Conservation (phyloP, 2,888 invertebrate genomes). For the Phyllotreta cruciferae region DNA sequence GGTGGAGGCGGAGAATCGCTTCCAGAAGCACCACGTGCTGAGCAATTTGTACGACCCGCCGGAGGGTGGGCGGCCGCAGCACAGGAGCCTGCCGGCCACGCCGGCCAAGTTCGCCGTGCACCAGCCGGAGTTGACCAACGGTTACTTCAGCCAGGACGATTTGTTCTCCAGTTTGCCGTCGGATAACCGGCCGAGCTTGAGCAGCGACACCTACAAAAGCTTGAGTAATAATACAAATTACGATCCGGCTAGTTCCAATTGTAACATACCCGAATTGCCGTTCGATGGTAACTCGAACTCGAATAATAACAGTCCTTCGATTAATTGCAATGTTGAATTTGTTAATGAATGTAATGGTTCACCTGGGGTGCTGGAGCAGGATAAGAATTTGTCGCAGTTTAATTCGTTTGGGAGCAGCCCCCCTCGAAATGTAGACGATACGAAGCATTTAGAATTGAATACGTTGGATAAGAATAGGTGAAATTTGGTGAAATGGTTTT, state of each 20-base stretch:
- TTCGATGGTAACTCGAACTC: slow-evolving; percentile 38
- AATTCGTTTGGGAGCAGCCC: slow-evolving; percentile 48
- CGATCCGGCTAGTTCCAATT: slow-evolving; percentile 49
- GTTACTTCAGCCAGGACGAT: slow-evolving; percentile 47
- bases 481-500: slow-evolving; percentile 41
- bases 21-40: slow-evolving; percentile 60
- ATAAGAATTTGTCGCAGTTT: slow-evolving; percentile 44
- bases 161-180: slow-evolving; percentile 50
- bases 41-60: slow-evolving; percentile 59
- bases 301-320: slow-evolving; percentile 18
- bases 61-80: slow-evolving; percentile 24
- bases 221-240: slow-evolving; percentile 47
- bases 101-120: slow-evolving; percentile 13
- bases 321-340: slow-evolving; percentile 26
- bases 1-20: slow-evolving; percentile 62
- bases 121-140: slow-evolving; percentile 28
- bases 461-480: slow-evolving; percentile 53
- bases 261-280: slow-evolving; percentile 51
- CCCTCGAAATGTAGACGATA: slow-evolving; percentile 37
- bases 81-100: slow-evolving; percentile 21
- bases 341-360: slow-evolving; percentile 1
- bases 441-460: slow-evolving; percentile 52
- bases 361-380: slow-evolving; percentile 14
- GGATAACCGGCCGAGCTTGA: slow-evolving; percentile 43
- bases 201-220: slow-evolving; percentile 50